A percentile compares a stretch with the other conserved stretches of the same genome.
Conservation (phyloP, 2,888 invertebrate genomes). For the Toxonevra muliebris region DNA sequence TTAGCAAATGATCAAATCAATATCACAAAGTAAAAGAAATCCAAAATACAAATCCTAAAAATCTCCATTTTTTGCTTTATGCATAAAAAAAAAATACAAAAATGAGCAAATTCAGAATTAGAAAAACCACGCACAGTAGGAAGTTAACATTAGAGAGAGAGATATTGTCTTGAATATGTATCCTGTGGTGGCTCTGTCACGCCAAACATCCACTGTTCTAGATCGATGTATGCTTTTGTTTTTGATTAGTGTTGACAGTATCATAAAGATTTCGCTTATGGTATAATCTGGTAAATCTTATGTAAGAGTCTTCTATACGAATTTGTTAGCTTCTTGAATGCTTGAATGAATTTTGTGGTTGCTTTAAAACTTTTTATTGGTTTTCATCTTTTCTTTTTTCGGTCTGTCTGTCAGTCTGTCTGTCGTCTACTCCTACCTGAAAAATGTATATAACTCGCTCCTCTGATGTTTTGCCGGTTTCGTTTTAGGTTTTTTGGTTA, state of each 20-base stretch:
- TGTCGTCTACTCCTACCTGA: too few species aligned
- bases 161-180: background rate
- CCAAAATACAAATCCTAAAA: too few species aligned
- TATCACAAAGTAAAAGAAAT: too few species aligned
- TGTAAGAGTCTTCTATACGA: background rate
- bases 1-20: too few species aligned
- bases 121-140: conserved; percentile 14
- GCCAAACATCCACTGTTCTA: conserved; percentile 7
- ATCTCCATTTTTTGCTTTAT: too few species aligned
- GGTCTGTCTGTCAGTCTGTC: too few species aligned
- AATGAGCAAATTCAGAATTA: conserved; percentile 18
- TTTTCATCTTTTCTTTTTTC: too few species aligned
- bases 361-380: background rate
- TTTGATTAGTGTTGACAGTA: conserved; percentile 43
- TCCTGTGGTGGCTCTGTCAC: conserved; percentile 36
- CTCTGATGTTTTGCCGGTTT: too few species aligned
- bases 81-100: background rate
- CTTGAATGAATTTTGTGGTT: background rate
- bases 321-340: background rate
- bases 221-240: conserved; percentile 7
- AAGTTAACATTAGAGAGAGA: too few species aligned
- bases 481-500: too few species aligned
- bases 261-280: conserved; percentile 30
- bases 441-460: too few species aligned
- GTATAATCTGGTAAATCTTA: conserved; percentile 2